These are phyloP conservation scores for Phymastichus coffea DNA, from an alignment of 1,140 invertebrate species.

Conservation along the genomic window DNA sequence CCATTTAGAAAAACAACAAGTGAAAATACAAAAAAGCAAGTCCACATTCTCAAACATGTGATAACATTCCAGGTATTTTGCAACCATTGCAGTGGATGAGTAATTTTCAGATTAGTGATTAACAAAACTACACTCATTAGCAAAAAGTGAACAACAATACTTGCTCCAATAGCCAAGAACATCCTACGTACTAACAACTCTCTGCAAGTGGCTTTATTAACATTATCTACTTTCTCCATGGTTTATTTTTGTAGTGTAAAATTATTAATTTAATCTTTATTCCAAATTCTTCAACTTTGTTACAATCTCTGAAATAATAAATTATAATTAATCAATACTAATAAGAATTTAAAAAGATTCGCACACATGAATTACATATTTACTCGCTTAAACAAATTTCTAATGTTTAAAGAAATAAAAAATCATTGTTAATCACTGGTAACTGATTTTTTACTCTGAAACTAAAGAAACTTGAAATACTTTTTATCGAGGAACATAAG, in stretches of 20 bases:
- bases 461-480: too few relatives aligned
- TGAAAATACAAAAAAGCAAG: constrained; percentile 58
- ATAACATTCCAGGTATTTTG: constrained; percentile 52
- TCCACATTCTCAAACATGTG: constrained; percentile 58
- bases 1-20: constrained; percentile 59
- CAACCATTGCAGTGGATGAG: constrained; percentile 59
- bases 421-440: too few relatives aligned
- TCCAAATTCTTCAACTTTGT: too few relatives aligned
- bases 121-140: constrained; percentile 58
- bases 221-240: constrained; percentile 29
- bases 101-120: constrained; percentile 56
- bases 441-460: too few relatives aligned
- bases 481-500: too few relatives aligned
- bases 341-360: too few relatives aligned
- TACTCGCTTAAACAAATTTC: neutral
- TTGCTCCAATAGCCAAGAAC: constrained; percentile 52
- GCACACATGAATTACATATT: neutral
- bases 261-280: too few relatives aligned
- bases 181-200: constrained; percentile 54
- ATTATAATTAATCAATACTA: too few relatives aligned
- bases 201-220: constrained; percentile 42
- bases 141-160: constrained; percentile 56
- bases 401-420: too few relatives aligned
- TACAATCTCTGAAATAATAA: too few relatives aligned
- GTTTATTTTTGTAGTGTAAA: neutral